These are phyloP conservation scores for Gonatopus flavifemur DNA, from an alignment of 1,140 invertebrate genomes.

Conservation along the genomic window DNA sequence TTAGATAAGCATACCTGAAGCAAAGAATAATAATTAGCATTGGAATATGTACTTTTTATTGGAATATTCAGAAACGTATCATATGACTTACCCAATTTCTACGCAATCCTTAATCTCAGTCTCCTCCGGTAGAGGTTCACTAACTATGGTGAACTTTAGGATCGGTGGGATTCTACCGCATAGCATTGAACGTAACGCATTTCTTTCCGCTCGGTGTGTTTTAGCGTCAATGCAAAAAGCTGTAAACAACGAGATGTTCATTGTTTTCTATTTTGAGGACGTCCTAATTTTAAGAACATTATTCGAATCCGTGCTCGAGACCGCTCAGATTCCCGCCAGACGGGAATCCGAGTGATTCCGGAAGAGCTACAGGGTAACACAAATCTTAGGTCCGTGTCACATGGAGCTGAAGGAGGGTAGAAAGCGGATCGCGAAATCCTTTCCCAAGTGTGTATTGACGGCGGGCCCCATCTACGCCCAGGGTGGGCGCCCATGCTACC, in stretches of 20 bases:
- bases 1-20: slow-evolving; percentile 39
- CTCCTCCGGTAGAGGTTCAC: slow-evolving; percentile 40
- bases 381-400: no score
- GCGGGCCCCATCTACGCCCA: no score
- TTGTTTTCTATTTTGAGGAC: background rate
- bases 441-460: no score
- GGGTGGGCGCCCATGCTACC: no score
- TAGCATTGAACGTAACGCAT: slow-evolving; percentile 37
- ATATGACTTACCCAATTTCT: slow-evolving; percentile 47
- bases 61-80: no score
- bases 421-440: no score
- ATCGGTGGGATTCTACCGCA: slow-evolving; percentile 29
- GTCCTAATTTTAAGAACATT: slow-evolving; percentile 33
- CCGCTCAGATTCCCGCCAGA: no score
- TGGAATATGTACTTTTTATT: no score
- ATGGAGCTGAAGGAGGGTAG: no score
- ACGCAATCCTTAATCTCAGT: slow-evolving; percentile 39
- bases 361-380: no score
- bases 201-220: slow-evolving; percentile 27
- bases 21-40: slow-evolving; percentile 4
- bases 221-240: slow-evolving; percentile 38
- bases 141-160: slow-evolving; percentile 42
- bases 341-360: no score
- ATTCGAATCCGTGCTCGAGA: slow-evolving; percentile 25
- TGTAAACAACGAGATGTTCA: slow-evolving; percentile 12